Evolutionary conservation across 2,797 vertebrate species (phyloP), one percentile per base, ranked within the genome.

Genomic region (Paratrypauchen microcephalus): DNA sequence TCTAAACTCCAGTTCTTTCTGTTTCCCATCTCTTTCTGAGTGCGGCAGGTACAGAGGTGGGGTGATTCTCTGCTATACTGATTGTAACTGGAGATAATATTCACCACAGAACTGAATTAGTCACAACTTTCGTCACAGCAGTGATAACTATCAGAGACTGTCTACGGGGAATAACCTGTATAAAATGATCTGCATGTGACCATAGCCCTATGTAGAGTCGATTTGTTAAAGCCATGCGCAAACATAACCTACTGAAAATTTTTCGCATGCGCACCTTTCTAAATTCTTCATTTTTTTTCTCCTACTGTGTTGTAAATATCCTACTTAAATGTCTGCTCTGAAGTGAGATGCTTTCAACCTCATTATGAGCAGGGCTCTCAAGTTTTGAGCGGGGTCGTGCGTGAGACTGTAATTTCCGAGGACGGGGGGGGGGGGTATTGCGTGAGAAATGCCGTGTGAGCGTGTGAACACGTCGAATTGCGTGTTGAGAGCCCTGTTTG

Each of bases 141-240:
- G 26, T 64, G 48, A 62, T 70, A 16, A 66, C 9, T 45, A 24
- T 81, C 55, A 66, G 41, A 45, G n/a, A 18, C 4, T 52, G 9
- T 68, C 24, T 64, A 63, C 63, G 57, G 66, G 55, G 63, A 70
- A 68, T 28, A 45, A 48, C 30, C 50, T 67, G 30, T 41, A 41
- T 39, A 16, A 18, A 63, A 45, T n/a, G 28, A 60, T 36, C 58
- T n/a, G 30, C 30, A 60, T 58, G 56, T 58, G 56, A 58, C 26
- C 56, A 58, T 18, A 30, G 13, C 11, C 6, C 24, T 28, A 45
- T 45, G 41, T 15, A 45, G 12, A 4, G 41, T 16, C 0, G 13
- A 45, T 45, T 45, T 5, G 41, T 45, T 45, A 45, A 45, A 45
- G 41, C 15, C 4, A 23, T 21, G 32, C 3, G 6, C 19, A 50